Evolutionary conservation across 1,140 invertebrate species (phyloP), one percentile per base, ranked within the genome.

Genomic region (Drosophila sp.): DNA sequence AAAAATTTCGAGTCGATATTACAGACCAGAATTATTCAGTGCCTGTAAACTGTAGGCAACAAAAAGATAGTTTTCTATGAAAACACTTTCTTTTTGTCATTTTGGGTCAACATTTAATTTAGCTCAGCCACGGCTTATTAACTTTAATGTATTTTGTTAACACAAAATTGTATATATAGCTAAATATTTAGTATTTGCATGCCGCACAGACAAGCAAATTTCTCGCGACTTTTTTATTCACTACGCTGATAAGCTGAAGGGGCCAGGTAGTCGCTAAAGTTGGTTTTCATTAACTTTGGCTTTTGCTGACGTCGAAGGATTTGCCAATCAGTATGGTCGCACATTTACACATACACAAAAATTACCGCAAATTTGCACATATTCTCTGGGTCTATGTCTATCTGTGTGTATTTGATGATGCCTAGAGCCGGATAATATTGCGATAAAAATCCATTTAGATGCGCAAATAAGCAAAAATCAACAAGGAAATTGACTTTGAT

Each of bases 371-470:
- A 62, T 65, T 60, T 68, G 63, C 33, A 32, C 40, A 50, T 60
- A 66, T 55, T 55, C 38, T 25, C 23, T 62, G n/a, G 35, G 47
- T 60, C 44, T 78, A 47, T 30, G 40, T 56, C n/a, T 50, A 32
- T 47, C 32, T 38, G 17, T 54, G 40, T 27, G 27, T 60, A 17
- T 11, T 17, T 50, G 44, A 50, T 81, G 81, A 86, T 86, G 64
- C 55, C 74, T 67, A 50, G 23, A 50, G 83, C 83, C 79, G 79
- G 76, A 87, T 87, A 86, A 83, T 84, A 86, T 82, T 82, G 82
- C 83, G 82, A 86, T 82, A 82, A 86, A 86, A 86, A 87, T 86
- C 83, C 83, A 87, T 86, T 86, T 86, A 86, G 82, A 87, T 83
- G 83, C 83, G 79, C 83, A 86, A 86, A 86, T 86, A 86, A 82